These are phyloP conservation scores for Nymphalis c-album DNA, from an alignment of 2,888 invertebrate species.

Conservation along the genomic window DNA sequence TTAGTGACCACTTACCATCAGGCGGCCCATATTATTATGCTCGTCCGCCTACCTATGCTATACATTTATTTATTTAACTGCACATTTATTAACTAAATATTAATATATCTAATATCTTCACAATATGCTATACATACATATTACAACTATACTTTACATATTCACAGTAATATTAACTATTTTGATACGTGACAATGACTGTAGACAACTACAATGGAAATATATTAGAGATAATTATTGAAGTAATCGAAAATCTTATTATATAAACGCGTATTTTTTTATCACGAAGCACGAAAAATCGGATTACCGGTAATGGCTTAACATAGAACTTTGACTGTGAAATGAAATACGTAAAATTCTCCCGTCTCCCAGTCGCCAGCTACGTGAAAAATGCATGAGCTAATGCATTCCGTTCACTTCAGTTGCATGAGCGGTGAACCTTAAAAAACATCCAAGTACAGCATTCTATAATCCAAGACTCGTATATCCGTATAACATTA, in stretches of 20 bases:
- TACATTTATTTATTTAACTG: no score
- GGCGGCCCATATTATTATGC: no score
- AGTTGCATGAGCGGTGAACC: constrained; percentile 18
- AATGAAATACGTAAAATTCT: constrained; percentile 31
- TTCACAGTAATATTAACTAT: no score
- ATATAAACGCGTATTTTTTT: background rate
- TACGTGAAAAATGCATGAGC: constrained; percentile 69
- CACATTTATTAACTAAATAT: no score
- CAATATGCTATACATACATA: no score
- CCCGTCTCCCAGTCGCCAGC: constrained; percentile 41
- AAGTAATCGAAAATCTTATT: background rate
- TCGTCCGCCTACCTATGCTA: no score
- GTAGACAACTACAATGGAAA: no score
- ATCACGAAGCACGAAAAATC: background rate
- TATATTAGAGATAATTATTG: no score
- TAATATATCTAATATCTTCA: no score
- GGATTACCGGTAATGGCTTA: constrained; percentile 11
- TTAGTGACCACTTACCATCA: no score
- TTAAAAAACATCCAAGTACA: constrained; percentile 8
- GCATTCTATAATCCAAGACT: constrained; percentile 5
- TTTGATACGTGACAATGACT: no score
- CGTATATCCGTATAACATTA: background rate
- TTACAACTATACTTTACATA: no score
- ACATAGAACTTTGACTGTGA: constrained; percentile 22
- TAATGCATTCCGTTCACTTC: constrained; percentile 46